These are phyloP conservation scores for Apodemus speciosus DNA, from an alignment of 2,113 vertebrate species.

Conservation along the genomic window DNA sequence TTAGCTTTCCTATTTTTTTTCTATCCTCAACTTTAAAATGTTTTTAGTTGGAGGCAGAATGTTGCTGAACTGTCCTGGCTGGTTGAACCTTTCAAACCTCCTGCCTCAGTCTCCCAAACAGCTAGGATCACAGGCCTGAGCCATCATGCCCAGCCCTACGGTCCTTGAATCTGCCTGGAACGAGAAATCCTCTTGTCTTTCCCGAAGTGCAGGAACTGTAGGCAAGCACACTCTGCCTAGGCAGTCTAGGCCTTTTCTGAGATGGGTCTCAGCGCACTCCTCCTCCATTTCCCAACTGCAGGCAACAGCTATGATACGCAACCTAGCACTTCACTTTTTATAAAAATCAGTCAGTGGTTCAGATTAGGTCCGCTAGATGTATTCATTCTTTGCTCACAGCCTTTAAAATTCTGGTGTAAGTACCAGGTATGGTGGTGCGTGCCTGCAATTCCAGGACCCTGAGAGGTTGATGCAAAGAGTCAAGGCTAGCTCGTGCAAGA, in stretches of 20 bases:
- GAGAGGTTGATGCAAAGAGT: not conserved
- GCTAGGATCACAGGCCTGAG: not conserved
- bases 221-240: not conserved
- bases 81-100: not conserved
- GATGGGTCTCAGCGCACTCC: not conserved
- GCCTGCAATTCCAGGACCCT: not conserved
- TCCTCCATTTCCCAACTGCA: not conserved
- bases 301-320: not conserved
- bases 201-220: too few species aligned
- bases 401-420: slow-evolving; percentile 1
- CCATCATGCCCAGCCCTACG: not conserved
- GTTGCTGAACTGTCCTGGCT: not conserved
- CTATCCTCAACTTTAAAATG: not conserved
- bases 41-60: not conserved
- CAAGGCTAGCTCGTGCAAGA: not conserved
- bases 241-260: too few species aligned
- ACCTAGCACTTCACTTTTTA: not conserved
- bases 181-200: not conserved
- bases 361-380: not conserved
- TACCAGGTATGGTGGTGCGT: not conserved
- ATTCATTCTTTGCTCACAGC: not conserved
- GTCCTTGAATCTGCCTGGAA: not conserved
- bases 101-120: not conserved
- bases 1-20: not conserved
- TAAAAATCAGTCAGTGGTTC: slow-evolving; percentile 3